These are phyloP conservation scores for Leptopilina clavipes DNA, from an alignment of 1,140 invertebrate genomes.

Conservation along the genomic window DNA sequence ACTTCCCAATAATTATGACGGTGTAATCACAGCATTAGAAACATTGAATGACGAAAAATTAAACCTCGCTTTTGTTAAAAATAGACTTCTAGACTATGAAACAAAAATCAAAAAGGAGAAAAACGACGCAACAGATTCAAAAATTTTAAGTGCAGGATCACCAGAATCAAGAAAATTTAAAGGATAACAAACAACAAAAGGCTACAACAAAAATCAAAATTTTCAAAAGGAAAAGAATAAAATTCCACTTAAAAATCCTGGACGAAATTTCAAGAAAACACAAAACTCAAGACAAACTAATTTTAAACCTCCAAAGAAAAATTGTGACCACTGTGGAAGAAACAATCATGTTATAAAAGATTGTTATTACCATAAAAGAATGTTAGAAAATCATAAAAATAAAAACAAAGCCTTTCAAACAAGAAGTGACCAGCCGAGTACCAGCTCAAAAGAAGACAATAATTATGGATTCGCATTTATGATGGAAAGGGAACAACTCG, in stretches of 20 bases:
- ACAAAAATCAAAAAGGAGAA: neutral
- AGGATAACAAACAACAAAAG: too few species aligned
- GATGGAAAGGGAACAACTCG: too few species aligned
- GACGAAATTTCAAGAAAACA: too few species aligned
- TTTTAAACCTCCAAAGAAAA: too few species aligned
- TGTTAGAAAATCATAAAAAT: too few species aligned
- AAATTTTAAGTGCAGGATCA: neutral
- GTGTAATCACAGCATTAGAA: constrained; percentile 8
- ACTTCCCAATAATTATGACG: constrained; percentile 6
- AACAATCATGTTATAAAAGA: neutral
- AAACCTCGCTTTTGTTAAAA: neutral
- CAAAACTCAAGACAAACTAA: too few species aligned
- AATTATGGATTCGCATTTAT: constrained; percentile 1
- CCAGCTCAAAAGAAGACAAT: too few species aligned
- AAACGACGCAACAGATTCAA: neutral
- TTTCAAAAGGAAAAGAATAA: neutral
- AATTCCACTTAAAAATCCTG: too few species aligned
- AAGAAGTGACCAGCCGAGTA: too few species aligned
- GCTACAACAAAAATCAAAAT: too few species aligned
- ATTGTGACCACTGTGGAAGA: neutral
- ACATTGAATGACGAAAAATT: neutral
- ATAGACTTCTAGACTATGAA: neutral
- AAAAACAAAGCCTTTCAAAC: too few species aligned
- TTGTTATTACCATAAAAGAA: neutral
- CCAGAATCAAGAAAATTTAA: neutral